A percentile compares a stretch with the other conserved stretches of the same genome.
Conservation (phyloP, 1,140 invertebrate species). For the Acyrthosiphon pisum region DNA sequence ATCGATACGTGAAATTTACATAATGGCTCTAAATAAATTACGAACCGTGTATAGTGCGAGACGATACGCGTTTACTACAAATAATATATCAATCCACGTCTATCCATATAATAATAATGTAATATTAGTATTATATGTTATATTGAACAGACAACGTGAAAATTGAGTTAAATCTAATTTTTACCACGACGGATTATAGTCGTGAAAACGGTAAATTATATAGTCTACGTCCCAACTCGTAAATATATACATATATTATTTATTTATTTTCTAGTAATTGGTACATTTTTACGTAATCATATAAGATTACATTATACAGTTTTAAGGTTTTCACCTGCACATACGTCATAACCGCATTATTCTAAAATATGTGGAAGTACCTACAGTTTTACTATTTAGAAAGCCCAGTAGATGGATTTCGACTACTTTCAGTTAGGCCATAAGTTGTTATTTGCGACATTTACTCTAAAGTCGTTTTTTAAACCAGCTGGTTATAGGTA, state of each 20-base stretch:
- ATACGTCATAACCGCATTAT: neutral
- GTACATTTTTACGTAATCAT: neutral
- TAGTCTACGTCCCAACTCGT: neutral
- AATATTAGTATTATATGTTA: neutral
- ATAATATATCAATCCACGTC: neutral
- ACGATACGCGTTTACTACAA: neutral
- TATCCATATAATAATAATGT: neutral
- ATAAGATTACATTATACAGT: neutral
- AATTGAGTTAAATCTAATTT: neutral
- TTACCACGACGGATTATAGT: neutral
- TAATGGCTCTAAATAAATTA: neutral
- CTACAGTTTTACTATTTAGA: neutral
- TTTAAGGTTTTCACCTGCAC: neutral
- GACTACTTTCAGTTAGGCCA: neutral
- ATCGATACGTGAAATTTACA: neutral
- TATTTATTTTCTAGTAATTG: neutral
- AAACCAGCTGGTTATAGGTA: neutral
- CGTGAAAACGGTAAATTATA: neutral
- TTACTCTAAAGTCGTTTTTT: neutral
- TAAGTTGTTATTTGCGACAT: neutral
- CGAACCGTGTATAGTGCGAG: neutral
- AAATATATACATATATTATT: neutral
- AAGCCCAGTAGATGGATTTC: neutral
- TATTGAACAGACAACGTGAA: neutral
- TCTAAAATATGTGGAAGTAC: neutral